Base-by-base conservation (phyloP, 2,113 vertebrate genomes). In the Regulus satrapa region DNA sequence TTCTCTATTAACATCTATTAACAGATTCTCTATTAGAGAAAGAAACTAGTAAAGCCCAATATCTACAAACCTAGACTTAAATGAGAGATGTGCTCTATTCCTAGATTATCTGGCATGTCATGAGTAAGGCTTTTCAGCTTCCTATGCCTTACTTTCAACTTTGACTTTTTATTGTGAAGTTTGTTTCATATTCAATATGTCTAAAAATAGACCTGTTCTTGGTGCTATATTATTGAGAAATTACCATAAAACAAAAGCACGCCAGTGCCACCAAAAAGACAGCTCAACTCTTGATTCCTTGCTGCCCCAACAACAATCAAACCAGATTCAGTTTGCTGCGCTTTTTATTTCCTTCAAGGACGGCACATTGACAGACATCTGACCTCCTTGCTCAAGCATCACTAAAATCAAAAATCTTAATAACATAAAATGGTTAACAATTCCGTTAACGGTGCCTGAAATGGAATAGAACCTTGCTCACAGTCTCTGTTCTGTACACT, bases 351-450 rank as follows among this genome's bases (percentile, higher is more conserved):
- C 89, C 91, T 93, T 81, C 48, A 92, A 95, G 41, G 29, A 87
- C 38, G 58, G 71, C 75, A 92, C n/a, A 48, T 89, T 93, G 89
- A 89, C 74, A 80, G 82, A 71, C 43, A 93, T 63, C 28, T 92
- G 78, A 89, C 74, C 82, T 92, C 87, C 83, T 71, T 49, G 19
- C 19, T 74, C 59, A 76, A 40, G 15, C 38, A 92, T 32, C 87
- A 96, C 69, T 88, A 91, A 93, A 94, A 96, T 43, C 24, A 95
- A 93, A 97, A 95, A 95, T 68, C 86, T 73, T 55, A 66, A 54
- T 88, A 64, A 69, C 85, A 85, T n/a, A 32, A 95, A 94, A 82
- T 20, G 62, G 74, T 94, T 94, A 93, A 71, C 72, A 90, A 91
- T 68, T 95, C 80, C 3, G 2, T 68, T 82, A 77, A 59, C 41